A percentile compares a stretch with the other conserved stretches of the same genome.
These are phyloP conservation scores for Poeciliopsis gracilis DNA, from an alignment of 2,797 vertebrate species.

Conservation along the genomic window DNA sequence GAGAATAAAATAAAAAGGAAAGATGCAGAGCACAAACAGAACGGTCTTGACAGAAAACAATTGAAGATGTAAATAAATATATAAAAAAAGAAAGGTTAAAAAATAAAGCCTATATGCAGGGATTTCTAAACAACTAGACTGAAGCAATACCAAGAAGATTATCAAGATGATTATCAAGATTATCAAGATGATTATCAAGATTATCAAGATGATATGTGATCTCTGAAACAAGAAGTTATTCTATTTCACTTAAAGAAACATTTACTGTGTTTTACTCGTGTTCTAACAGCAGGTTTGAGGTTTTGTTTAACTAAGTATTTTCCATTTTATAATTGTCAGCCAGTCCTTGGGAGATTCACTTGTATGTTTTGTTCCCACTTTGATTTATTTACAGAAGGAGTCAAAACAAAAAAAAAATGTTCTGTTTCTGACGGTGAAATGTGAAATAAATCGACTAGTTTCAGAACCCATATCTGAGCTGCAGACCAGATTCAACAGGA, in stretches of 20 bases:
- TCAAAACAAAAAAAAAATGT: background rate
- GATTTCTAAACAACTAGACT: background rate
- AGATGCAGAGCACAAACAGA: background rate
- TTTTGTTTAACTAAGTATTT: background rate
- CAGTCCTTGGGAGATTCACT: background rate
- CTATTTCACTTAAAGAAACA: background rate
- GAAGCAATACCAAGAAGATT: background rate
- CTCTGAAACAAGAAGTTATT: background rate
- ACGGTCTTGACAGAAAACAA: background rate
- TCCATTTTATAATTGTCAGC: background rate
- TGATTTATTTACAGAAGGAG: background rate
- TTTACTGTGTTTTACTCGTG: background rate
- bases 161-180: background rate
- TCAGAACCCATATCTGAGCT: slow-evolving; percentile 14
- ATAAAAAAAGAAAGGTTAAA: background rate
- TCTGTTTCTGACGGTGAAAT: slow-evolving; percentile 14
- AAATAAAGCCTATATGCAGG: background rate
- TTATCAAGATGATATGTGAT: background rate
- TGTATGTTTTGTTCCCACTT: background rate
- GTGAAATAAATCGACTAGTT: slow-evolving; percentile 21
- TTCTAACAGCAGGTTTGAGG: background rate
- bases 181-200: background rate
- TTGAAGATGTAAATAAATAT: background rate
- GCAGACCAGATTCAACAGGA: slow-evolving; percentile 32
- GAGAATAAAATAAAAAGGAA: background rate